A percentile compares a stretch with the other conserved stretches of the same genome.
These are phyloP conservation scores for Cryptocheilus praepositus DNA, from an alignment of 2,888 invertebrate species.

Conservation along the genomic window DNA sequence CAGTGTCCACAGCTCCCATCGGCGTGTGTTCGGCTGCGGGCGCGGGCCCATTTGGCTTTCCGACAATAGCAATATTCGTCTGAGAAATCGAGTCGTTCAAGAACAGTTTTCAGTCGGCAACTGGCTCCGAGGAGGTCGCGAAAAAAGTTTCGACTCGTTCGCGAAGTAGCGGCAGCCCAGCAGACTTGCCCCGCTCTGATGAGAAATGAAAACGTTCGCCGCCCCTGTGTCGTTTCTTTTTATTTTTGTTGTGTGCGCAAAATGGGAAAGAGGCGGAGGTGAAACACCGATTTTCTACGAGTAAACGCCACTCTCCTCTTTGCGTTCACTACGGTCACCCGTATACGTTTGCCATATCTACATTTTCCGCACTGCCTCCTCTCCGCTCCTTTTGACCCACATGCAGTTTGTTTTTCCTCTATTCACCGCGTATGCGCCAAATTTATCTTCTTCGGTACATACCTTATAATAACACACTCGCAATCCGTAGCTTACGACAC, in stretches of 20 bases:
- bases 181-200: conserved; percentile 11
- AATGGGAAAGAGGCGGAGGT: conserved; percentile 3
- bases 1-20: neutral
- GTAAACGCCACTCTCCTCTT: conserved; percentile 10
- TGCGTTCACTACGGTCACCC: conserved; percentile 8
- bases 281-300: neutral
- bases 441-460: too few relatives aligned
- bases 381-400: too few relatives aligned
- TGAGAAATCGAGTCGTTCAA: conserved; percentile 26
- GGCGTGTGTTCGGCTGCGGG: too few relatives aligned
- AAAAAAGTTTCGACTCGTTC: conserved; percentile 24
- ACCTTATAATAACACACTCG: too few relatives aligned
- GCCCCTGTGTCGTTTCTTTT: too few relatives aligned
- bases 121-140: conserved; percentile 14
- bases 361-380: too few relatives aligned
- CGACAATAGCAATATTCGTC: conserved; percentile 22
- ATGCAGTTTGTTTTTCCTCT: too few relatives aligned
- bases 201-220: conserved; percentile 29
- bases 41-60: conserved; percentile 10
- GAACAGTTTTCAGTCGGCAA: conserved; percentile 11
- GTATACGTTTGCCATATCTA: neutral
- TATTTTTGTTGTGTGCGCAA: conserved; percentile 2
- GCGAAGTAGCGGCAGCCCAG: neutral
- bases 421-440: too few relatives aligned
- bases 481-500: too few relatives aligned